Evolutionary conservation across 1,140 invertebrate genomes (phyloP).

Genomic region (Cydia amplana): DNA sequence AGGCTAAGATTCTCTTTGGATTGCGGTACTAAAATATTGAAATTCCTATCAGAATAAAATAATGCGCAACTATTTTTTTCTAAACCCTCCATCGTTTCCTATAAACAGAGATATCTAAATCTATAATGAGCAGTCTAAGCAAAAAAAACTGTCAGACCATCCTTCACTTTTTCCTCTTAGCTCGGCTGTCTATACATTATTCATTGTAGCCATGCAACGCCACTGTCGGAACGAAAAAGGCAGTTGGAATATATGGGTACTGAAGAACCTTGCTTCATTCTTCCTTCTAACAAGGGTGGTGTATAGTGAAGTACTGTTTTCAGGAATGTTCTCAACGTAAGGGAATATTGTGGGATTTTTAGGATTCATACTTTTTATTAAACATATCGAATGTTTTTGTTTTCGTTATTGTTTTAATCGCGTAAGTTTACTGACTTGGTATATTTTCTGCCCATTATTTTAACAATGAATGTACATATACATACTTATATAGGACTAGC

Average conservation of each 20-base stretch:
- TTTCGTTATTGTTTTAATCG: too few species aligned
- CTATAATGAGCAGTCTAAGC: slow-evolving; percentile 23
- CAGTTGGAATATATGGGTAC: not conserved
- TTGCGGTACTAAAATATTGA: too few species aligned
- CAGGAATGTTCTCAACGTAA: too few species aligned
- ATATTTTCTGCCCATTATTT: too few species aligned
- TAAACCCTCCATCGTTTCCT: not conserved
- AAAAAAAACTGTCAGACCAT: slow-evolving; percentile 30
- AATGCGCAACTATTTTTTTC: not conserved
- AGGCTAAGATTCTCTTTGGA: too few species aligned
- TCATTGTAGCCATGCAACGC: slow-evolving; percentile 4
- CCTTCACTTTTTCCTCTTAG: slow-evolving; percentile 28
- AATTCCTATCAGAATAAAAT: not conserved
- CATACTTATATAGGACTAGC: too few species aligned
- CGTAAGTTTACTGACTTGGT: too few species aligned
- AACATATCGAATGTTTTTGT: too few species aligned
- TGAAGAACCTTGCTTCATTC: not conserved
- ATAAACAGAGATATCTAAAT: slow-evolving; percentile 26
- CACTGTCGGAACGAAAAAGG: not conserved
- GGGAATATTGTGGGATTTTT: too few species aligned
- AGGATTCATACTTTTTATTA: too few species aligned
- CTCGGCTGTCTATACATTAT: slow-evolving; percentile 22
- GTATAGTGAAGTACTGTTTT: not conserved
- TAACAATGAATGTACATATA: too few species aligned
- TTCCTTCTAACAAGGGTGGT: not conserved